A percentile compares a stretch with the other conserved stretches of the same genome.
Evolutionary conservation across 2,888 invertebrate genomes (phyloP).

Genomic region (Sipha maydis): DNA sequence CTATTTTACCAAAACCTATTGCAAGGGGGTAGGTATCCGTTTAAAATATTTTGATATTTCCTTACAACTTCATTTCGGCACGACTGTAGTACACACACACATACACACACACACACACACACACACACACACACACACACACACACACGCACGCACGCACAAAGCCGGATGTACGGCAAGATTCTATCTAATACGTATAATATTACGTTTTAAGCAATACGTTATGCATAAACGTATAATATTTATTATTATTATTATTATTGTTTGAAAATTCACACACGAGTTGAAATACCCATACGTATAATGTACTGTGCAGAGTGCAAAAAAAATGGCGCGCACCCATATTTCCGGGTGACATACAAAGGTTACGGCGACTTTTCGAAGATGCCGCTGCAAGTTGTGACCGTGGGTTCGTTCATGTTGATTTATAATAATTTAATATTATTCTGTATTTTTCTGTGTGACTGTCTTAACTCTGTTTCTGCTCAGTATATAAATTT

Average conservation of each 20-base stretch:
- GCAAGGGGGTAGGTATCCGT: too few species aligned
- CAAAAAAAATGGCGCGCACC: conserved; percentile 88
- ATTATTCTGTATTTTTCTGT: conserved; percentile 41
- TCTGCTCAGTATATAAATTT: background rate
- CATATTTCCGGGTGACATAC: conserved; percentile 81
- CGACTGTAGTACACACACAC: background rate
- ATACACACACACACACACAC: background rate
- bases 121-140: background rate
- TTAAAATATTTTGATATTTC: too few species aligned
- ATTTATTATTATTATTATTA: background rate
- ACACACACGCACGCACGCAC: background rate
- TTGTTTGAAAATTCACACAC: background rate
- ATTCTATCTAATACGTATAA: background rate
- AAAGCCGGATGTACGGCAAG: background rate
- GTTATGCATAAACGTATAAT: background rate
- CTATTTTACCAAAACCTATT: too few species aligned
- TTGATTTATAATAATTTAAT: conserved; percentile 24
- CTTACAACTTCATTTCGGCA: background rate
- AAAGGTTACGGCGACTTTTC: conserved; percentile 80
- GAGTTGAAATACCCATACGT: background rate
- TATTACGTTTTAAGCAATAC: background rate
- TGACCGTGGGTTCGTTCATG: conserved; percentile 63
- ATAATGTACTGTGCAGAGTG: conserved; percentile 67
- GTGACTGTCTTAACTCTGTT: conserved; percentile 14
- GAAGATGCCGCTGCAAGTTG: conserved; percentile 73